Evolutionary conservation across 2,888 invertebrate species (phyloP).

Genomic region (Ormyrus thymus): DNA sequence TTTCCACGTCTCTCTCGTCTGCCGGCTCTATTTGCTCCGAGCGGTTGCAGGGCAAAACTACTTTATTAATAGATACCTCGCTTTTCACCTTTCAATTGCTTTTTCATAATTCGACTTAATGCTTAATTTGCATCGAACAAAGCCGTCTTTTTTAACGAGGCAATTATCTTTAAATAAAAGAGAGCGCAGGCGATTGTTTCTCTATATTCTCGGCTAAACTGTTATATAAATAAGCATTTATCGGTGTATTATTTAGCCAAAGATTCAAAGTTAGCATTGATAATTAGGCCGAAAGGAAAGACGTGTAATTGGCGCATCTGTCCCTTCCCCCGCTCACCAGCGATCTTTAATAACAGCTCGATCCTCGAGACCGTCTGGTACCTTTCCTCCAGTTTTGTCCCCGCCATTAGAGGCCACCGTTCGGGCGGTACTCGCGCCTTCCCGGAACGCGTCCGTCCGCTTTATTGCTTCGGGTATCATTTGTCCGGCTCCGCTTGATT

Average conservation of each 20-base stretch:
- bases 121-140: too few relatives aligned
- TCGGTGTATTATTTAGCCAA: too few relatives aligned
- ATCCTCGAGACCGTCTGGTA: constrained; percentile 18
- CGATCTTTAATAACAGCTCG: not conserved
- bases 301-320: not conserved
- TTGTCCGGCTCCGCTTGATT: constrained; percentile 39
- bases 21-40: constrained; percentile 3
- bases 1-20: constrained; percentile 8
- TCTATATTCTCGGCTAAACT: too few relatives aligned
- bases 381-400: constrained; percentile 3
- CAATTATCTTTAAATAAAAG: too few relatives aligned
- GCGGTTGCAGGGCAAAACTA: not conserved
- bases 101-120: too few relatives aligned
- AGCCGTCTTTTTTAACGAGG: too few relatives aligned
- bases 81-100: too few relatives aligned
- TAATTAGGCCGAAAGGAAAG: too few relatives aligned
- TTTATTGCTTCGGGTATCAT: constrained; percentile 39
- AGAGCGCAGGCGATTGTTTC: too few relatives aligned
- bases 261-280: too few relatives aligned
- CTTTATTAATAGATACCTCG: too few relatives aligned
- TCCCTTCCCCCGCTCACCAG: not conserved
- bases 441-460: constrained; percentile 15
- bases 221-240: too few relatives aligned
- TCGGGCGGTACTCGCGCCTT: not conserved
- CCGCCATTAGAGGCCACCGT: constrained; percentile 14